Percentiles rank a stretch among this genome's conserved stretches.
Evolutionary conservation across 2,888 invertebrate genomes (phyloP).

Genomic region (Tiliacea citrago): DNA sequence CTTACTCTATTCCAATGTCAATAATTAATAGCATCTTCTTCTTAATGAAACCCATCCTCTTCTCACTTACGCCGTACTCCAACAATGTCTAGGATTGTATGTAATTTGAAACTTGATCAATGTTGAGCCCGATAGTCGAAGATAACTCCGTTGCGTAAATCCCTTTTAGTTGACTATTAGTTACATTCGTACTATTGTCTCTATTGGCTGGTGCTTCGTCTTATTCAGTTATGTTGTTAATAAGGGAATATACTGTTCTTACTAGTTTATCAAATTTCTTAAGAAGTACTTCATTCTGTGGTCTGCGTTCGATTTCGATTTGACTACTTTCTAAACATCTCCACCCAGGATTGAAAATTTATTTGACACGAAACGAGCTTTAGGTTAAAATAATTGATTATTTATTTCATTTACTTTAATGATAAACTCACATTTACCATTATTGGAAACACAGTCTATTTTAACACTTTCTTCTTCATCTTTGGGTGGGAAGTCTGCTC

Average conservation of each 20-base stretch:
- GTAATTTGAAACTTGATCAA: slow-evolving; percentile 77
- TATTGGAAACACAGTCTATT: not conserved
- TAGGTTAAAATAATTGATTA: not conserved
- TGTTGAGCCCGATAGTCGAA: slow-evolving; percentile 69
- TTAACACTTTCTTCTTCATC: not conserved
- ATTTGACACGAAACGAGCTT: no score
- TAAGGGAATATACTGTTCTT: not conserved
- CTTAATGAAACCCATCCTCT: not conserved
- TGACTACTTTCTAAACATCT: not conserved
- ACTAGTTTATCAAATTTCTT: not conserved
- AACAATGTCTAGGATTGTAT: slow-evolving; percentile 62
- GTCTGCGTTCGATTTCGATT: not conserved
- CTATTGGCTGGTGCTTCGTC: slow-evolving; percentile 14
- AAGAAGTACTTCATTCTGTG: not conserved
- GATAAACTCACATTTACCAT: not conserved
- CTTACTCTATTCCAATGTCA: not conserved
- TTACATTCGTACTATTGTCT: slow-evolving; percentile 41
- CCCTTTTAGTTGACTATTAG: slow-evolving; percentile 55
- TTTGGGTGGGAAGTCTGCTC: not conserved
- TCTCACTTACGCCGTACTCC: slow-evolving; percentile 27
- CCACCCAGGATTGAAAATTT: not conserved
- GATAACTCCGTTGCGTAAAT: slow-evolving; percentile 56
- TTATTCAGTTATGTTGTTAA: not conserved
- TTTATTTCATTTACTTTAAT: not conserved
- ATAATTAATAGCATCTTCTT: not conserved